phyloP scores from a whole-genome alignment of 2,888 invertebrate species.

The Temnothorax rugatulus region DNA sequence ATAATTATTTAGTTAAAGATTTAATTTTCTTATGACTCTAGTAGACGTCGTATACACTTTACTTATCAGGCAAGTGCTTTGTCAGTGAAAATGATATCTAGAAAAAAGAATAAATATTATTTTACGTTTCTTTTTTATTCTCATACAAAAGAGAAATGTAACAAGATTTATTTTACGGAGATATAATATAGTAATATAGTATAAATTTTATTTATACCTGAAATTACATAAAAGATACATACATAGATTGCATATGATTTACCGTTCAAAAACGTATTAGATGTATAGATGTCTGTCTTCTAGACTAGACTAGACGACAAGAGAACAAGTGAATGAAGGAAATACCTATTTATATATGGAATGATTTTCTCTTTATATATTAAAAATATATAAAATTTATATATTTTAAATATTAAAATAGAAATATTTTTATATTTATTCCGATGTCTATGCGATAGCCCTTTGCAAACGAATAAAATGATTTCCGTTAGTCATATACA shows the following conservation, averaged over 20 bases:
- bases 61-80: conserved; percentile 6
- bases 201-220: conserved; percentile 8
- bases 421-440: background rate
- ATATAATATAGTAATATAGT: conserved; percentile 4
- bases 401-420: conserved; percentile 3
- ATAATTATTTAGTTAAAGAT: conserved; percentile 12
- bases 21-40: background rate
- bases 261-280: background rate
- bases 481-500: background rate
- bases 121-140: background rate
- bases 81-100: background rate
- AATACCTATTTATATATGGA: background rate
- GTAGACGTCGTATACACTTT: background rate
- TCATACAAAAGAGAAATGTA: background rate
- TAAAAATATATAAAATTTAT: background rate
- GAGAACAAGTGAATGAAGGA: background rate
- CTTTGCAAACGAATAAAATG: background rate
- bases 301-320: background rate
- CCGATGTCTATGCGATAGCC: background rate
- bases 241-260: background rate
- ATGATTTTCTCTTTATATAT: background rate
- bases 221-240: background rate
- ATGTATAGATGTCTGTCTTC: background rate
- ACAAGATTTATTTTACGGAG: background rate
- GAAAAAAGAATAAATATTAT: background rate